Percentiles rank a stretch among this genome's conserved stretches.
These are phyloP conservation scores for Podabrus alpinus DNA, from an alignment of 2,888 invertebrate species.

Conservation along the genomic window DNA sequence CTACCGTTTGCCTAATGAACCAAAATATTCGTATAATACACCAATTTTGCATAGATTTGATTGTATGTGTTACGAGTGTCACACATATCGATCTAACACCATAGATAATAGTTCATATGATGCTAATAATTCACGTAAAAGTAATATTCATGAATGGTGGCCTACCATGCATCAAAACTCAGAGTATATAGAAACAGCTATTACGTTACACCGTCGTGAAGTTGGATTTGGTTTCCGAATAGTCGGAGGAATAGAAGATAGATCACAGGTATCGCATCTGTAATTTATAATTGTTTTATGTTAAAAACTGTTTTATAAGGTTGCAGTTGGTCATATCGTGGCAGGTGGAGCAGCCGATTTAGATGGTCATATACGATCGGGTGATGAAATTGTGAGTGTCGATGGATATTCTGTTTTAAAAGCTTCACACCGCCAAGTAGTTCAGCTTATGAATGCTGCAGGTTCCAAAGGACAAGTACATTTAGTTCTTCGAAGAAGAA, in stretches of 20 bases:
- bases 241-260: conserved; percentile 97
- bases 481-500: conserved; percentile 68
- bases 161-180: conserved; percentile 25
- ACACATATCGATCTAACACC: conserved; percentile 38
- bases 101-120: conserved; percentile 26
- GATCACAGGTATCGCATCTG: conserved; percentile 73
- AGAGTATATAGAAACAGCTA: conserved; percentile 52
- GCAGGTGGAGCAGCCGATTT: conserved; percentile 92
- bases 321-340: conserved; percentile 96
- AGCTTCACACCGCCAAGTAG: conserved; percentile 91
- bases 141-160: conserved; percentile 37
- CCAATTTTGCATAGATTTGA: conserved; percentile 51
- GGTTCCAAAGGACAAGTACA: conserved; percentile 86
- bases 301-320: conserved; percentile 54
- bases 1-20: conserved; percentile 47
- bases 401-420: conserved; percentile 72
- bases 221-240: conserved; percentile 98
- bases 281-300: background rate
- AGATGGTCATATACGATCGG: conserved; percentile 87
- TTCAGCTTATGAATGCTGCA: conserved; percentile 88
- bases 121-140: conserved; percentile 23
- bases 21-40: conserved; percentile 48
- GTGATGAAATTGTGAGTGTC: conserved; percentile 93
- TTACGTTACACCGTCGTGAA: conserved; percentile 86
- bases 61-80: conserved; percentile 51